Conservation (phyloP, 1,140 invertebrate species). For the Macrobrachium nipponense region DNA sequence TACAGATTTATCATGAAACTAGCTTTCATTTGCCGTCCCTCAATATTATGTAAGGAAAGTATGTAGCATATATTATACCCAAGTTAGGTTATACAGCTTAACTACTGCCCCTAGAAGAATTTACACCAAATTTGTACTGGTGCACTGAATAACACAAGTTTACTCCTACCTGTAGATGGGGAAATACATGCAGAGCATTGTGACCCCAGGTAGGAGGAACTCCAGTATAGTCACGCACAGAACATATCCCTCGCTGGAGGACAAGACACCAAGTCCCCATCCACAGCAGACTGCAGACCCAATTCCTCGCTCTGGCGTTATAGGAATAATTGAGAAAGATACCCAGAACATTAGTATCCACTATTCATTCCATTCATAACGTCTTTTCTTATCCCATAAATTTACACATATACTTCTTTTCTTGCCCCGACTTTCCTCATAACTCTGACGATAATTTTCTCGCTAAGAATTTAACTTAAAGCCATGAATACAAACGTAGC, state of each 20-base stretch:
- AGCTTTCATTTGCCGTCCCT: too few species aligned
- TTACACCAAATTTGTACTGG: not conserved
- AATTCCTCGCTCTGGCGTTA: not conserved
- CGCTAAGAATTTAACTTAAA: too few species aligned
- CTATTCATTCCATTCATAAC: too few species aligned
- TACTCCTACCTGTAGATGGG: not conserved
- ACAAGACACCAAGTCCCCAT: not conserved
- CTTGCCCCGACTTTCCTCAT: too few species aligned
- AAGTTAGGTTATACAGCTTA: not conserved
- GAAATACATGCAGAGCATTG: constrained; percentile 7
- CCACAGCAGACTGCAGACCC: not conserved
- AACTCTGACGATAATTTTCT: too few species aligned
- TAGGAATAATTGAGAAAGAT: not conserved
- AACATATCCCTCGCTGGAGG: constrained; percentile 1
- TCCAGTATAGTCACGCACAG: not conserved
- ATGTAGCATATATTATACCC: too few species aligned
- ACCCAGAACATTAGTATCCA: too few species aligned
- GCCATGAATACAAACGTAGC: too few species aligned
- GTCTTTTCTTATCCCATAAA: too few species aligned
- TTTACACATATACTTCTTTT: too few species aligned
- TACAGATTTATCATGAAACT: too few species aligned
- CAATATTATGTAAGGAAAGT: too few species aligned
- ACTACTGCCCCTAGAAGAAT: not conserved
- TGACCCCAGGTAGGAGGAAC: not conserved
- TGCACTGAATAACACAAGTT: not conserved